Percentiles rank a stretch among this genome's conserved stretches.
phyloP scores from a whole-genome alignment of 1,140 invertebrate genomes.

The Diorhabda sublineata region DNA sequence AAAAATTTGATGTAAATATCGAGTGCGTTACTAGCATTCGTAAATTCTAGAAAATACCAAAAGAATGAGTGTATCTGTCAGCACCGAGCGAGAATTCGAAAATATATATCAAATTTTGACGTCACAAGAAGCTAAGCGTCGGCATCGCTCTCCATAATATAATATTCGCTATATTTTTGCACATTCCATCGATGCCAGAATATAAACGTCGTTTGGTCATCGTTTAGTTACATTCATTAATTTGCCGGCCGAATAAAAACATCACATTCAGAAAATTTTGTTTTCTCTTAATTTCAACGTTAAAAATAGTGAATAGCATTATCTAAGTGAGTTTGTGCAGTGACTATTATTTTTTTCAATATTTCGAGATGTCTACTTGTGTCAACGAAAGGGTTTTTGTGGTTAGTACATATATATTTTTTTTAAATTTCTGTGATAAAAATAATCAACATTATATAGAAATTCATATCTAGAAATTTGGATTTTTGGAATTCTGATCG shows the following conservation, averaged over 20 bases:
- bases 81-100: conserved; percentile 15
- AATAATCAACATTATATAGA: no score
- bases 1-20: no score
- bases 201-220: conserved; percentile 21
- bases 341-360: conserved; percentile 9
- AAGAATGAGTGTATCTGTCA: not conserved
- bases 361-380: conserved; percentile 25
- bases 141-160: conserved; percentile 1
- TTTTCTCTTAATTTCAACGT: not conserved
- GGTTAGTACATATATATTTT: not conserved
- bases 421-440: no score
- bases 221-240: conserved; percentile 18
- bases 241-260: conserved; percentile 8
- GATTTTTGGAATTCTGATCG: no score
- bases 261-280: not conserved
- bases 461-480: no score
- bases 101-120: conserved; percentile 11
- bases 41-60: not conserved
- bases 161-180: conserved; percentile 27
- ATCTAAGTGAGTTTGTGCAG: not conserved
- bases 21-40: not conserved
- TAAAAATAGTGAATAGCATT: not conserved
- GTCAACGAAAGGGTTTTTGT: conserved; percentile 25
- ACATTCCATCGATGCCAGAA: conserved; percentile 27
- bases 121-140: conserved; percentile 27